These are phyloP conservation scores for Plusia festucae DNA, from an alignment of 2,888 invertebrate genomes.

Conservation along the genomic window DNA sequence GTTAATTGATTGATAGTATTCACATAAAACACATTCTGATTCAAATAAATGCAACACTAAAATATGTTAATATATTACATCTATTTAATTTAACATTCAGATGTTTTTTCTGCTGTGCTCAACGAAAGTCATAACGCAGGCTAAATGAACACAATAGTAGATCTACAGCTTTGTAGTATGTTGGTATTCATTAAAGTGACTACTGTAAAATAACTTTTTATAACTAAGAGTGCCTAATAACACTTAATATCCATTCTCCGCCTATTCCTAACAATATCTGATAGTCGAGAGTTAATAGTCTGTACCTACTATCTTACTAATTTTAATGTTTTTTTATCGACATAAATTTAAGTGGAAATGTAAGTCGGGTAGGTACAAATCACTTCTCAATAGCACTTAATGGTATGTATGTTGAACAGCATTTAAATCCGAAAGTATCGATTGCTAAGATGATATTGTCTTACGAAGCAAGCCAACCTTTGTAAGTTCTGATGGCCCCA, in stretches of 20 bases:
- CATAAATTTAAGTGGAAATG: not conserved
- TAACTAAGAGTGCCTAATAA: not conserved
- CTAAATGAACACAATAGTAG: not conserved
- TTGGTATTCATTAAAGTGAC: not conserved
- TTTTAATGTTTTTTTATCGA: not conserved
- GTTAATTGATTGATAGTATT: too few relatives aligned
- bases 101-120: slow-evolving; percentile 3
- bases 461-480: slow-evolving; percentile 37
- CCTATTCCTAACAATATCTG: not conserved
- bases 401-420: not conserved
- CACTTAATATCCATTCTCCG: not conserved
- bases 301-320: not conserved
- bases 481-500: slow-evolving; percentile 35
- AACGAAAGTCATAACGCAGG: not conserved
- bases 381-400: not conserved
- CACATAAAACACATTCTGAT: too few relatives aligned
- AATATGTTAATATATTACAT: too few relatives aligned
- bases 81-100: too few relatives aligned
- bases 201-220: not conserved
- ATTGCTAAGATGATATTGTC: not conserved
- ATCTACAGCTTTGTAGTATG: too few relatives aligned
- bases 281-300: not conserved
- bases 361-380: not conserved
- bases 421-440: not conserved
- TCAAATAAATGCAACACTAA: too few relatives aligned